Evolutionary conservation across 2,113 vertebrate genomes (phyloP), one percentile per base, ranked within the genome.

Genomic region (Silurus meridionalis): DNA sequence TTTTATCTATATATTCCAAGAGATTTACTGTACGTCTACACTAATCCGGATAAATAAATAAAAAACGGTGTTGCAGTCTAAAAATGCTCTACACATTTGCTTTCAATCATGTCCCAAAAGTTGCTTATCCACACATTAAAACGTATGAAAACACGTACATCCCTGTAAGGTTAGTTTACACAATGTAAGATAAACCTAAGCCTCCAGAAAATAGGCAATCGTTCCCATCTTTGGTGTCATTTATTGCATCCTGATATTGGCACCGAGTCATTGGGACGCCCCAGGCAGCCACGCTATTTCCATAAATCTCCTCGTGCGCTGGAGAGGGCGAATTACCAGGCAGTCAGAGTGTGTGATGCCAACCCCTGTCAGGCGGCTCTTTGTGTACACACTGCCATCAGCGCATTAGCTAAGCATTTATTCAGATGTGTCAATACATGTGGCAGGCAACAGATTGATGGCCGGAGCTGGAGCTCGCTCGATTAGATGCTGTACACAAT

Each of bases 371-470:
- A 86, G 55, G 58, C 37, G 9, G 58, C 60, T 28, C 28, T 28
- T 50, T 71, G 77, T 61, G 77, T 83, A 82, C 80, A 86, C 60
- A 84, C 55, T 17, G 78, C 52, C 81, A 60, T 86, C 86, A 48
- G 19, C 63, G 50, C 80, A 87, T 90, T 90, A 90, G 87, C 78
- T 77, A 57, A 83, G 66, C 80, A 83, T 89, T 91, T 88, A 89
- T 90, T 89, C 86, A 87, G 86, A 89, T 53, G 19, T 85, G 85
- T 87, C 88, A 90, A 85, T 87, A 90, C 67, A 19, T 86, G 69
- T 72, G 82, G 84, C 87, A 89, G 86, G 58, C 84, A 75, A 67
- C 69, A 37, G 86, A 84, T 55, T 69, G 83, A 87, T 83, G 37
- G 83, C 88, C 64, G 52, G 23, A 66, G 25, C 82, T 9, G 67